Evolutionary conservation across 2,113 vertebrate genomes (phyloP).

Genomic region (Chlorodrepanis virens): DNA sequence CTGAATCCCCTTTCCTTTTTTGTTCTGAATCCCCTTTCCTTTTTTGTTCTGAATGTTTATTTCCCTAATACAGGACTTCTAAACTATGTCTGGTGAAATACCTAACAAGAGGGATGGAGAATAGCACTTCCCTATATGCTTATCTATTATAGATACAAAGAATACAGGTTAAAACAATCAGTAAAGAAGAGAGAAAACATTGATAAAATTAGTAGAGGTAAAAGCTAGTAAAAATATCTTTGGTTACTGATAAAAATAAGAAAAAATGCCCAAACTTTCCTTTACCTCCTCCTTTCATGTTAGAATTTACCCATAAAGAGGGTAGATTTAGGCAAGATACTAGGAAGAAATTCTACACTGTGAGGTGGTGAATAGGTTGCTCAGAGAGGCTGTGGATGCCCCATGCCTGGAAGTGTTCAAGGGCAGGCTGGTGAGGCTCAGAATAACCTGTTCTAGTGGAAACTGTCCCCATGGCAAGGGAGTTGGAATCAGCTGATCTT

Average conservation of each 20-base stretch:
- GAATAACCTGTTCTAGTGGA: not conserved
- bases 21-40: not conserved
- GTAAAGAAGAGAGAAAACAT: not conserved
- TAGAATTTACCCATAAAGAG: not conserved
- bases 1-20: not conserved
- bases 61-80: conserved; percentile 9
- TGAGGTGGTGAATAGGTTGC: not conserved
- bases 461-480: not conserved
- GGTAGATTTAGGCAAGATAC: not conserved
- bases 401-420: not conserved
- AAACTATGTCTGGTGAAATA: conserved; percentile 20
- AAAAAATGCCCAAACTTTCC: not conserved
- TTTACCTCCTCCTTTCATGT: not conserved
- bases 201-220: not conserved
- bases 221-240: not conserved
- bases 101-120: not conserved
- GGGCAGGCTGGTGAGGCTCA: not conserved
- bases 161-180: not conserved
- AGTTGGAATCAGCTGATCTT: not conserved
- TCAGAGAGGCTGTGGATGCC: not conserved
- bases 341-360: not conserved
- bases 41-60: conserved; percentile 26
- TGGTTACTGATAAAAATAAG: not conserved
- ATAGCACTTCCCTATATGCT: not conserved
- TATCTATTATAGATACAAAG: not conserved